A percentile compares a stretch with the other conserved stretches of the same genome.
phyloP scores from a whole-genome alignment of 2,888 invertebrate species.

The Tinea trinotella region DNA sequence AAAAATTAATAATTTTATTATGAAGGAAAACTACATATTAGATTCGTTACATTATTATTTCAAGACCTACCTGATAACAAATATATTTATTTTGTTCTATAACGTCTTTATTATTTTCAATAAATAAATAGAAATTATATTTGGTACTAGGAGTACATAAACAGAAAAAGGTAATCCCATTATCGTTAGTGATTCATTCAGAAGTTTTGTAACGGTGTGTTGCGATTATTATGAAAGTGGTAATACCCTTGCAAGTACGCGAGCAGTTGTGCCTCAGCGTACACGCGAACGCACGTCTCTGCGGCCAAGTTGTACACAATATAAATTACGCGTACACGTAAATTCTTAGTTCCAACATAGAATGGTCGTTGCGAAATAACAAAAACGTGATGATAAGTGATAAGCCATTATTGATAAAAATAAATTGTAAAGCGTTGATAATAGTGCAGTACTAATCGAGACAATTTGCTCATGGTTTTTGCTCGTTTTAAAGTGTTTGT shows the following conservation, averaged over 20 bases:
- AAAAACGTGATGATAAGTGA: neutral
- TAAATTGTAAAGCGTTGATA: neutral
- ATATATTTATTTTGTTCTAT: too few species aligned
- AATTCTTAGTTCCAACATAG: neutral
- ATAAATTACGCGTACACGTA: neutral
- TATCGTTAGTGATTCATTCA: slow-evolving; percentile 17
- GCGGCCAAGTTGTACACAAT: neutral
- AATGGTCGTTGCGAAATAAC: neutral
- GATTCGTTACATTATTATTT: too few species aligned
- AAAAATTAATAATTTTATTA: too few species aligned
- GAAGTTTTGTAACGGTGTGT: slow-evolving; percentile 34
- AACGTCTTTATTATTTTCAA: too few species aligned
- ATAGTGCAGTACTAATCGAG: slow-evolving; percentile 31
- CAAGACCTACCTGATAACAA: too few species aligned
- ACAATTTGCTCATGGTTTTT: neutral
- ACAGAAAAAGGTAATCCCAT: slow-evolving; percentile 8
- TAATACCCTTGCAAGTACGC: slow-evolving; percentile 31
- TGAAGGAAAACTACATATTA: too few species aligned
- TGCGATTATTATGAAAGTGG: slow-evolving; percentile 46
- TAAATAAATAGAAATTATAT: neutral
- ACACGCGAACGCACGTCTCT: slow-evolving; percentile 38
- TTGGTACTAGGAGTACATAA: neutral
- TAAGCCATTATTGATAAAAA: neutral
- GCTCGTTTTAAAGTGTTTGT: neutral
- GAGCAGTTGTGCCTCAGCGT: slow-evolving; percentile 39